These are phyloP conservation scores for Anabas testudineus DNA, from an alignment of 2,797 vertebrate genomes.

Conservation along the genomic window DNA sequence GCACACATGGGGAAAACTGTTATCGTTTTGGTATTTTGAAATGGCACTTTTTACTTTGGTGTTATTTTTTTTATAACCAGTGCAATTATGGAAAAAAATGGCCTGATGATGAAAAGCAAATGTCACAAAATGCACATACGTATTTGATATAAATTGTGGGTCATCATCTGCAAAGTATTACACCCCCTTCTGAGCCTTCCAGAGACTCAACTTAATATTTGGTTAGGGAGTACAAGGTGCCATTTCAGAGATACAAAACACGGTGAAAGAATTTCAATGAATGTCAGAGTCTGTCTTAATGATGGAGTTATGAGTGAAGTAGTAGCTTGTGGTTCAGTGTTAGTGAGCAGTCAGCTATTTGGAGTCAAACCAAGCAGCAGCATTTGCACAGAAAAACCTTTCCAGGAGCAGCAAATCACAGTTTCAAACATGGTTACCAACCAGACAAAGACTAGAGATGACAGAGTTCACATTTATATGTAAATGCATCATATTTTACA, in stretches of 20 bases:
- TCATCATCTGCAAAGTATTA: background rate
- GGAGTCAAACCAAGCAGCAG: constrained; percentile 36
- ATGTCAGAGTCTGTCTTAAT: background rate
- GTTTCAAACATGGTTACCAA: background rate
- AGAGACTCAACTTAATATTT: background rate
- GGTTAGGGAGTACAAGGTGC: constrained; percentile 7
- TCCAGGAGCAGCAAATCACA: background rate
- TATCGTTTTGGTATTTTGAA: background rate
- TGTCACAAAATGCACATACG: background rate
- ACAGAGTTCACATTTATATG: too few relatives aligned
- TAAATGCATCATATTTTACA: too few relatives aligned
- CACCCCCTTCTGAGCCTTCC: background rate
- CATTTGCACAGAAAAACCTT: constrained; percentile 9
- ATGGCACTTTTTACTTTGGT: constrained; percentile 1
- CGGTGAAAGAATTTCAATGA: constrained; percentile 2
- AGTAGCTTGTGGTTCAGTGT: constrained; percentile 8
- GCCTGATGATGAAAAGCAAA: background rate
- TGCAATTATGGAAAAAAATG: background rate
- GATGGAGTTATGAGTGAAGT: constrained; percentile 7
- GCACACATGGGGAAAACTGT: constrained; percentile 3
- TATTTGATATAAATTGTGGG: background rate
- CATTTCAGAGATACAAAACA: constrained; percentile 13
- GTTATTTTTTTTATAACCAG: background rate
- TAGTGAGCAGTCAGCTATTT: constrained; percentile 21
- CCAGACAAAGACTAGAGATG: background rate